Evolutionary conservation across 2,797 vertebrate species (phyloP).

Genomic region (Sebastes flavidus): DNA sequence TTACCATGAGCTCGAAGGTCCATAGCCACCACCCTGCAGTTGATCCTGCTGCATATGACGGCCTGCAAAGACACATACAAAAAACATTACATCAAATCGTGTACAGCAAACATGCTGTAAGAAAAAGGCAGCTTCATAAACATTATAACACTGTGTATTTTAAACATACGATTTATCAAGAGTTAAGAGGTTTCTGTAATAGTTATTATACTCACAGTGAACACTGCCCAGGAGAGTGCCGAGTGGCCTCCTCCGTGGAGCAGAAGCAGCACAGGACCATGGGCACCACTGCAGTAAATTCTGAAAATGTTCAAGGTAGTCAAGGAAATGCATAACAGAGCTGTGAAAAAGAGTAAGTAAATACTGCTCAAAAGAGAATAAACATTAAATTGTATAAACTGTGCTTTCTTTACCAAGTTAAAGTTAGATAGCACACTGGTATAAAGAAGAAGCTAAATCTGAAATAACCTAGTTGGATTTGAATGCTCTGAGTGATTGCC

Average conservation of each 20-base stretch:
- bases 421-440: background rate
- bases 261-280: conserved; percentile 93
- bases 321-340: conserved; percentile 77
- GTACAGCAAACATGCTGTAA: background rate
- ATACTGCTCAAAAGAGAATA: background rate
- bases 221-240: conserved; percentile 98
- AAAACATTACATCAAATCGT: background rate
- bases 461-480: background rate
- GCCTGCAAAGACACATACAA: conserved; percentile 80
- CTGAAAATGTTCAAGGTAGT: conserved; percentile 94
- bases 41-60: conserved; percentile 92
- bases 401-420: background rate
- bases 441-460: background rate
- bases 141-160: background rate
- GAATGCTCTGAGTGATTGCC: background rate
- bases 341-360: background rate
- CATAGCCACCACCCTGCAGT: conserved; percentile 94
- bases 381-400: background rate
- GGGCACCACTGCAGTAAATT: conserved; percentile 93
- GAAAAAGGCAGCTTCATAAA: background rate
- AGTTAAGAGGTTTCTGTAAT: background rate
- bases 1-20: conserved; percentile 96
- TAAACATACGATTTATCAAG: background rate
- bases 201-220: conserved; percentile 86
- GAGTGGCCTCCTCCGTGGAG: conserved; percentile 97